Evolutionary conservation across 2,888 invertebrate genomes (phyloP).

Genomic region (Aplocera efformata): DNA sequence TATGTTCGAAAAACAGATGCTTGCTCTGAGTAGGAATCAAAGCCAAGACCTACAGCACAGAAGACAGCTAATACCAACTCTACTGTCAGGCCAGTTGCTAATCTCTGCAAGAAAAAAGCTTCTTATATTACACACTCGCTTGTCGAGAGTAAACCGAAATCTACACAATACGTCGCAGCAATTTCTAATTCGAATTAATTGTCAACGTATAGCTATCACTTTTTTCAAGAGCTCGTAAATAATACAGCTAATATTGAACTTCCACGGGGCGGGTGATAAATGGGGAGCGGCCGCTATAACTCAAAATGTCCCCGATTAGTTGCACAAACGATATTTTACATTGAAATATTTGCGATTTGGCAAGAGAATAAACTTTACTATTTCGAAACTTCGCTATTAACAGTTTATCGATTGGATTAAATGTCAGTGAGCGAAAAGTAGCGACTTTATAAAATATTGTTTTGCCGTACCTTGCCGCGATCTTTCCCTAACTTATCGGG

Average conservation of each 20-base stretch:
- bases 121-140: too few relatives aligned
- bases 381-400: conserved; percentile 10
- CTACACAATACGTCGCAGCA: too few relatives aligned
- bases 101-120: too few relatives aligned
- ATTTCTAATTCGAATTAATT: conserved; percentile 4
- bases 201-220: conserved; percentile 25
- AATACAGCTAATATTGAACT: conserved; percentile 32
- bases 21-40: too few relatives aligned
- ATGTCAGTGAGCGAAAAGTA: neutral
- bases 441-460: too few relatives aligned
- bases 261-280: conserved; percentile 30
- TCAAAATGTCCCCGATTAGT: conserved; percentile 26
- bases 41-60: too few relatives aligned
- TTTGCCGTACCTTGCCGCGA: too few relatives aligned
- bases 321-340: conserved; percentile 19
- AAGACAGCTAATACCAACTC: too few relatives aligned
- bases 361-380: conserved; percentile 15
- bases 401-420: conserved; percentile 12
- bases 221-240: conserved; percentile 26
- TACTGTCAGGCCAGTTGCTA: too few relatives aligned
- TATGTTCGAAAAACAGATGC: too few relatives aligned
- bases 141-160: too few relatives aligned
- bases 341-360: conserved; percentile 12
- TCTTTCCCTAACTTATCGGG: too few relatives aligned
- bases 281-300: conserved; percentile 24